A percentile compares a stretch with the other conserved stretches of the same genome.
Evolutionary conservation across 2,113 vertebrate species (phyloP).

Genomic region (Tragulus kanchil): DNA sequence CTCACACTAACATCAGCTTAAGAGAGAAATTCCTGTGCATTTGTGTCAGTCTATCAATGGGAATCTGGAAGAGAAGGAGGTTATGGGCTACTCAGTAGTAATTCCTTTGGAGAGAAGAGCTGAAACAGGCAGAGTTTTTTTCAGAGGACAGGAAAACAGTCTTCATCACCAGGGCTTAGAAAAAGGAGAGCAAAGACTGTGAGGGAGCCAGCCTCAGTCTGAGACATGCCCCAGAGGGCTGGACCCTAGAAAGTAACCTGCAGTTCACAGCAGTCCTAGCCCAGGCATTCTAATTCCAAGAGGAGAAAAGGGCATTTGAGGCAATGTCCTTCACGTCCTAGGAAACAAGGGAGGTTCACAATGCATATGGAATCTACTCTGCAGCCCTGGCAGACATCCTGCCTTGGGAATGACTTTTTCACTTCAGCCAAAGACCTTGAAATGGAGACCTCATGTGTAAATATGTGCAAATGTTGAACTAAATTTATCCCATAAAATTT

Average conservation of each 20-base stretch:
- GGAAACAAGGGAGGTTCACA: constrained; percentile 13
- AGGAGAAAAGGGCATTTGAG: constrained; percentile 33
- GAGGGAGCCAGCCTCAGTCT: neutral
- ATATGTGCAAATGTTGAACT: constrained; percentile 87
- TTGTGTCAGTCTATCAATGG: neutral
- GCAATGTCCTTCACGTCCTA: constrained; percentile 64
- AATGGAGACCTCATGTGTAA: constrained; percentile 83
- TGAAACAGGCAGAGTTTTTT: constrained; percentile 3
- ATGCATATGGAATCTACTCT: constrained; percentile 32
- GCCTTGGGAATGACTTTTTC: constrained; percentile 82
- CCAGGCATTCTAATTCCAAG: constrained; percentile 63
- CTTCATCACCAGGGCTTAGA: constrained; percentile 54
- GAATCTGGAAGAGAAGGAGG: neutral
- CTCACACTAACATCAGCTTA: neutral
- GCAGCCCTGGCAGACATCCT: constrained; percentile 68
- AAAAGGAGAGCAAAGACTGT: constrained; percentile 57
- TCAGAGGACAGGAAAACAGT: constrained; percentile 62
- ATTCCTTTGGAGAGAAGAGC: neutral
- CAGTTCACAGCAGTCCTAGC: constrained; percentile 66
- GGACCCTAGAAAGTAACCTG: constrained; percentile 15
- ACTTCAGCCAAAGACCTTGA: constrained; percentile 84
- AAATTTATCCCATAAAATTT: constrained; percentile 87
- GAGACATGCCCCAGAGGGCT: constrained; percentile 52
- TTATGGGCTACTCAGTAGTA: neutral
- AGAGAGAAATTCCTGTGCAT: neutral